Evolutionary conservation across 2,888 invertebrate genomes (phyloP).

Genomic region (Epicampocera succincta): DNA sequence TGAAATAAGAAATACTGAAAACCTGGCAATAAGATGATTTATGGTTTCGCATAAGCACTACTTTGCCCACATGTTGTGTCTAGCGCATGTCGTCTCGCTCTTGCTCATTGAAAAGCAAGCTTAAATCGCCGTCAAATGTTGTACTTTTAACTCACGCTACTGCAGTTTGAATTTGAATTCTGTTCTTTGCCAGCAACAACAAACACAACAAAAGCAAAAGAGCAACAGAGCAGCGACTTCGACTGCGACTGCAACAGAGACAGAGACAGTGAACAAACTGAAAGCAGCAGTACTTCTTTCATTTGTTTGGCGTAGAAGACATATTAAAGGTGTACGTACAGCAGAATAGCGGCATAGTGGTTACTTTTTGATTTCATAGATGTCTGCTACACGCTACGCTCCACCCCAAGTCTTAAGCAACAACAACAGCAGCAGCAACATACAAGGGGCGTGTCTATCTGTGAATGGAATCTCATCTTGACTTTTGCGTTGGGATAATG

Average conservation of each 20-base stretch:
- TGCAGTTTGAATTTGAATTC: constrained; percentile 45
- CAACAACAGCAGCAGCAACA: constrained; percentile 42
- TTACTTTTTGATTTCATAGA: constrained; percentile 69
- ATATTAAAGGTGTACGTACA: constrained; percentile 56
- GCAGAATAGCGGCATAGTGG: constrained; percentile 59
- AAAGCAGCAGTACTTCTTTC: neutral
- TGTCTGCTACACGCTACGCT: constrained; percentile 51
- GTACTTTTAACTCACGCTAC: constrained; percentile 2
- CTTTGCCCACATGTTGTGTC: constrained; percentile 23
- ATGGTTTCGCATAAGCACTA: constrained; percentile 42
- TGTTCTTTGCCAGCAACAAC: constrained; percentile 59
- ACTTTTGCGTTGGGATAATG: constrained; percentile 69
- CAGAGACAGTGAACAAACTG: constrained; percentile 10
- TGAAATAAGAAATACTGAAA: neutral
- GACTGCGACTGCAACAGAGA: constrained; percentile 4
- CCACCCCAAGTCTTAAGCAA: constrained; percentile 56
- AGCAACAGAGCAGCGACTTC: constrained; percentile 52
- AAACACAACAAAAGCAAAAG: constrained; percentile 50
- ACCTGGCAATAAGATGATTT: constrained; percentile 57
- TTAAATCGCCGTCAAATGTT: constrained; percentile 30
- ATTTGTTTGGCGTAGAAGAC: constrained; percentile 21
- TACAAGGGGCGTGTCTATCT: constrained; percentile 59
- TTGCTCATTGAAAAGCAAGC: constrained; percentile 17
- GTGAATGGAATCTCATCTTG: constrained; percentile 60
- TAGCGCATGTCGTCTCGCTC: constrained; percentile 47